Conservation (phyloP, 2,888 invertebrate species). For the Imbricaverruca yamaguchii region DNA sequence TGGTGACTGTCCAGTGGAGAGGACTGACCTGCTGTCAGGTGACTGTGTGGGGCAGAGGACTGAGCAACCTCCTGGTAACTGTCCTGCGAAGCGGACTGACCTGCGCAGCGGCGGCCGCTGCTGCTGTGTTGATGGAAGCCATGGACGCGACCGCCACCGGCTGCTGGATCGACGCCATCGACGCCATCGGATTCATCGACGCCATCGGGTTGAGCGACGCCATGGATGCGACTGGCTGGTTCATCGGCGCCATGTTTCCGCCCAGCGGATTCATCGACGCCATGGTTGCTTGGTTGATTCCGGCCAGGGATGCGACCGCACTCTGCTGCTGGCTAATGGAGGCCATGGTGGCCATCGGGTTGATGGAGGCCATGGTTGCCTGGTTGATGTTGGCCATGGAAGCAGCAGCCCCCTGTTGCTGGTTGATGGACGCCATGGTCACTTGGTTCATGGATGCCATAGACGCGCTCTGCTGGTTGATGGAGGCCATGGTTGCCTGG, state of each 20-base stretch:
- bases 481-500: neutral
- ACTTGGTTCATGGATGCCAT: neutral
- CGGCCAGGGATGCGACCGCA: neutral
- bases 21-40: too few species aligned
- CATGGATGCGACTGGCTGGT: neutral
- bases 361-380: neutral
- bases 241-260: neutral
- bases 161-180: neutral
- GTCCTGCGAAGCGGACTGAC: too few species aligned
- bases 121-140: neutral
- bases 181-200: neutral
- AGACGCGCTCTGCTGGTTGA: neutral
- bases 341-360: constrained; percentile 3
- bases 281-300: neutral
- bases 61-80: too few species aligned
- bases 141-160: neutral
- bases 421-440: neutral
- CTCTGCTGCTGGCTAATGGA: neutral
- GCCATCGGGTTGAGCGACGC: neutral
- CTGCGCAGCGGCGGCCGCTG: too few species aligned
- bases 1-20: too few species aligned
- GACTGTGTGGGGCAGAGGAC: too few species aligned
- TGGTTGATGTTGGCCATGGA: neutral
- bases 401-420: neutral
- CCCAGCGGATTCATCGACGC: neutral